These are phyloP conservation scores for Melanophora roralis DNA, from an alignment of 2,888 invertebrate species.

Conservation along the genomic window DNA sequence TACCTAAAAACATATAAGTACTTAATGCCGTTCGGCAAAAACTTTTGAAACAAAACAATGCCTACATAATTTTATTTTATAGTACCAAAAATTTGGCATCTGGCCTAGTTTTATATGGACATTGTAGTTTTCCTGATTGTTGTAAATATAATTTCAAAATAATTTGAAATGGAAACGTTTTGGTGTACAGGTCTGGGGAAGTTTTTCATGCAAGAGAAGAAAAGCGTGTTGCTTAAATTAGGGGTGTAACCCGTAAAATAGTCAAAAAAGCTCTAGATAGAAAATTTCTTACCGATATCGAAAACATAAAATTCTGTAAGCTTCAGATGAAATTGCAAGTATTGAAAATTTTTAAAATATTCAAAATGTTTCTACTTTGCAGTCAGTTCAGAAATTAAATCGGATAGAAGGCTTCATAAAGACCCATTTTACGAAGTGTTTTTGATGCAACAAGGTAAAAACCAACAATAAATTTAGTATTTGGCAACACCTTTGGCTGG, in stretches of 20 bases:
- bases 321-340: background rate
- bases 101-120: background rate
- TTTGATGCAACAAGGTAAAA: background rate
- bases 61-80: background rate
- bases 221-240: slow-evolving; percentile 1
- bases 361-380: background rate
- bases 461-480: background rate
- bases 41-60: slow-evolving; percentile 11
- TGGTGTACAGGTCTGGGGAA: background rate
- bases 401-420: background rate
- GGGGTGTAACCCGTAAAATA: slow-evolving; percentile 12
- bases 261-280: background rate
- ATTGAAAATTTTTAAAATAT: background rate
- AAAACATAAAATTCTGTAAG: slow-evolving; percentile 3
- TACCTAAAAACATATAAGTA: background rate
- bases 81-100: background rate
- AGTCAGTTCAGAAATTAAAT: background rate
- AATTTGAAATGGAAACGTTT: background rate
- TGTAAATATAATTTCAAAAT: slow-evolving; percentile 5
- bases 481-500: background rate
- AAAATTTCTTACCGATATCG: slow-evolving; percentile 14
- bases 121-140: slow-evolving; percentile 4
- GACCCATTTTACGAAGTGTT: slow-evolving; percentile 14
- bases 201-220: background rate
- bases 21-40: background rate